phyloP scores from a whole-genome alignment of 2,888 invertebrate species.

The Hydraecia micacea region DNA sequence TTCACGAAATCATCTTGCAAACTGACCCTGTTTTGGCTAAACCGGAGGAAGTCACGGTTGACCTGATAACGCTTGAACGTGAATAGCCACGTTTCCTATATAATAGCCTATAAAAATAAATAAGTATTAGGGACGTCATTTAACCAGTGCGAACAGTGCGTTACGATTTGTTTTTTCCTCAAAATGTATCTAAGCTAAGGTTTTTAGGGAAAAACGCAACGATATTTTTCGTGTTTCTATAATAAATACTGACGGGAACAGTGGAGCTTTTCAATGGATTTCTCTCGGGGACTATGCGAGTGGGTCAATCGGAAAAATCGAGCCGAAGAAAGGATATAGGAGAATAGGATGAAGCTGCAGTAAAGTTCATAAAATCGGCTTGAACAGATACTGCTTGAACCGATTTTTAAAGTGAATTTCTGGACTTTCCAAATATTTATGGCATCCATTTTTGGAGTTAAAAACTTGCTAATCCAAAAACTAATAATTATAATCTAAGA shows the following conservation, averaged over 20 bases:
- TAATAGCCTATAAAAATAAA: conserved; percentile 61
- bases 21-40: conserved; percentile 58
- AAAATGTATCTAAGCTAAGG: conserved; percentile 30
- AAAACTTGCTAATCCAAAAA: background rate
- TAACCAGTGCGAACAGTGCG: conserved; percentile 46
- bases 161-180: conserved; percentile 61
- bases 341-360: conserved; percentile 31
- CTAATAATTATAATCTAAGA: background rate
- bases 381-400: background rate
- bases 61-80: conserved; percentile 55
- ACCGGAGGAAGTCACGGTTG: conserved; percentile 53
- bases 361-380: conserved; percentile 32
- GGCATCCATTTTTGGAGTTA: background rate
- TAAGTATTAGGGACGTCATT: conserved; percentile 54
- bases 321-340: conserved; percentile 24
- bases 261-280: conserved; percentile 46
- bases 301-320: conserved; percentile 34
- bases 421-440: background rate
- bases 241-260: conserved; percentile 24
- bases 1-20: conserved; percentile 43
- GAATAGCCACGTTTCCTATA: conserved; percentile 55
- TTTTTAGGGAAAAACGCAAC: conserved; percentile 27
- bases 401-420: background rate
- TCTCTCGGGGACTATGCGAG: conserved; percentile 48
- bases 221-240: conserved; percentile 25